Conservation (phyloP, 1,140 invertebrate genomes). For the Diachasma alloeum region DNA sequence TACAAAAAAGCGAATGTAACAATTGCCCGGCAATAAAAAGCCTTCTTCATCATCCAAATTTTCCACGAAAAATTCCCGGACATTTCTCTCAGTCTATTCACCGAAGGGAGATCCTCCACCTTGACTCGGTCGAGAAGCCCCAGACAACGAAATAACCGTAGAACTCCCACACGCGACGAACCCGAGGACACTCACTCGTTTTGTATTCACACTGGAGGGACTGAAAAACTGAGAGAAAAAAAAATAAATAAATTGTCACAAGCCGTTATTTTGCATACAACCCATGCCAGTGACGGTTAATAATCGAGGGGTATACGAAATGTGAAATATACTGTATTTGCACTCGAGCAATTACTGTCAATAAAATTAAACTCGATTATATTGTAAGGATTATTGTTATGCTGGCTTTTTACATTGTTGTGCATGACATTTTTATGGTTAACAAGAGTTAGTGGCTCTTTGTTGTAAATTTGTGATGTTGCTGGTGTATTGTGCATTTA, state of each 20-base stretch:
- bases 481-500: background rate
- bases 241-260: slow-evolving; percentile 1
- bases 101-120: background rate
- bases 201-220: background rate
- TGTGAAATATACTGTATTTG: background rate
- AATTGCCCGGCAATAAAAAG: no score
- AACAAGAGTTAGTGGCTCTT: slow-evolving; percentile 9
- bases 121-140: background rate
- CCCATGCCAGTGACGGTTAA: background rate
- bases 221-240: background rate
- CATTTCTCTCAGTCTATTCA: no score
- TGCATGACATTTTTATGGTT: background rate
- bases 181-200: slow-evolving; percentile 1
- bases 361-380: slow-evolving; percentile 10
- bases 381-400: slow-evolving; percentile 10
- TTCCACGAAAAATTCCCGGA: no score
- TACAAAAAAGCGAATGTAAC: no score
- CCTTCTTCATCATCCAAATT: no score
- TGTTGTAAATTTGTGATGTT: slow-evolving; percentile 6
- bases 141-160: slow-evolving; percentile 5
- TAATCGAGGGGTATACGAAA: background rate
- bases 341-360: background rate
- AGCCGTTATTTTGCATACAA: slow-evolving; percentile 5
- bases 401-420: slow-evolving; percentile 4
- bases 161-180: background rate